These are phyloP conservation scores for Chroicocephalus ridibundus DNA, from an alignment of 2,113 vertebrate species.

Conservation along the genomic window DNA sequence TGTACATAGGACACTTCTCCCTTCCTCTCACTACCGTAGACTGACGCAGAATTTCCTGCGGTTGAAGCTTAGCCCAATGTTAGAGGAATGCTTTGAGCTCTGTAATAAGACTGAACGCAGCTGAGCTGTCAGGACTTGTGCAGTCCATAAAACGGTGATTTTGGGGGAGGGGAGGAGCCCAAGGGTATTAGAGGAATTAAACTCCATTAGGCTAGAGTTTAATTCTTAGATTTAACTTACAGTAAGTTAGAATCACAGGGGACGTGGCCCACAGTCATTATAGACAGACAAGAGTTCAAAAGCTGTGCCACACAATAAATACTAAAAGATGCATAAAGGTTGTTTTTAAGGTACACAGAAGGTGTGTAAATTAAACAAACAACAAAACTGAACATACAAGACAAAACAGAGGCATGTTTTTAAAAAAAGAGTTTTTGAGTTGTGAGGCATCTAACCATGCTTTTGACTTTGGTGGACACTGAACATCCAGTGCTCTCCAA, in stretches of 20 bases:
- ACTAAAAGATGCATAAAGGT: not conserved
- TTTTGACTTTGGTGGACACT: not conserved
- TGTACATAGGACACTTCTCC: not conserved
- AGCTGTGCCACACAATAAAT: not conserved
- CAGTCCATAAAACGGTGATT: not conserved
- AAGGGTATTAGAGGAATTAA: not conserved
- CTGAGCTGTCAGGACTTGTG: not conserved
- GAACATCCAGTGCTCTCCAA: not conserved
- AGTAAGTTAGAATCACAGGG: not conserved
- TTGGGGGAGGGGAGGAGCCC: not conserved
- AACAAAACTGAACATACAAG: not conserved
- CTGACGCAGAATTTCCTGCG: not conserved
- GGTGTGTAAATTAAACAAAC: not conserved
- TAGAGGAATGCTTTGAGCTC: not conserved
- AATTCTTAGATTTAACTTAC: not conserved
- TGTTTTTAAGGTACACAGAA: not conserved
- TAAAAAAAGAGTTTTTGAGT: not conserved
- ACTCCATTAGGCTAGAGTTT: not conserved
- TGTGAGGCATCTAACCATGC: not conserved
- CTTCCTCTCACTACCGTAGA: not conserved
- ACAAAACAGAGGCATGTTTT: not conserved
- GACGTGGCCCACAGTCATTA: not conserved
- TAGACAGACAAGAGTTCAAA: not conserved
- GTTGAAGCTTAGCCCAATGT: not conserved
- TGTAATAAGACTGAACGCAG: not conserved